Evolutionary conservation across 2,797 vertebrate genomes (phyloP).

Genomic region (Hylomyscus alleni): DNA sequence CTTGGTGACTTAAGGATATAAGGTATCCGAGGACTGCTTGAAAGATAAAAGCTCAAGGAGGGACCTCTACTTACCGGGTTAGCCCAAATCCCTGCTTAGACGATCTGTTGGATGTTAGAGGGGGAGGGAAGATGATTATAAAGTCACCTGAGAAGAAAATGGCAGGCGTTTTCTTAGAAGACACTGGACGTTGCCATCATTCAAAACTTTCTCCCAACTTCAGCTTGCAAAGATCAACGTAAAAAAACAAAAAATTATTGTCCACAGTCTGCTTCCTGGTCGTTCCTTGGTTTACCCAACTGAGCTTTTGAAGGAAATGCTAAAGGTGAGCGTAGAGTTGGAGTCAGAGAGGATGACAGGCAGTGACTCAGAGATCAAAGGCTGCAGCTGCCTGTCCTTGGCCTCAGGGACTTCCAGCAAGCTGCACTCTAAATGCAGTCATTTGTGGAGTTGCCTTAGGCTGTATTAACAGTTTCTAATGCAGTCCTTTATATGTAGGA

Average conservation of each 20-base stretch:
- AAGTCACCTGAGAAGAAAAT: background rate
- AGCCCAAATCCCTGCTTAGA: background rate
- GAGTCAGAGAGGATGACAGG: background rate
- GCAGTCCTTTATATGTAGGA: background rate
- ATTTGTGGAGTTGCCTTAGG: background rate
- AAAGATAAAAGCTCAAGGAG: background rate
- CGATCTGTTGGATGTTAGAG: background rate
- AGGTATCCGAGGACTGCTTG: background rate
- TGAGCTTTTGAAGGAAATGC: background rate
- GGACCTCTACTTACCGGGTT: background rate
- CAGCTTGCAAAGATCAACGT: background rate
- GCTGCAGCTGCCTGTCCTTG: background rate
- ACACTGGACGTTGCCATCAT: background rate
- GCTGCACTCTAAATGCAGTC: background rate
- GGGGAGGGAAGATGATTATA: background rate
- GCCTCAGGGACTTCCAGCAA: background rate
- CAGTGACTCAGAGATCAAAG: background rate
- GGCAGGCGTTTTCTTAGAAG: background rate
- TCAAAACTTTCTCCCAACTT: background rate
- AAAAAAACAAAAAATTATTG: background rate
- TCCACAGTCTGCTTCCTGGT: background rate
- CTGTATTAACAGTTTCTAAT: too few relatives aligned
- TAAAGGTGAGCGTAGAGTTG: background rate
- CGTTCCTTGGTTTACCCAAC: background rate
- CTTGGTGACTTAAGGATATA: background rate